A percentile compares a stretch with the other conserved stretches of the same genome.
Evolutionary conservation across 2,113 vertebrate species (phyloP).

Genomic region (Bos taurus): DNA sequence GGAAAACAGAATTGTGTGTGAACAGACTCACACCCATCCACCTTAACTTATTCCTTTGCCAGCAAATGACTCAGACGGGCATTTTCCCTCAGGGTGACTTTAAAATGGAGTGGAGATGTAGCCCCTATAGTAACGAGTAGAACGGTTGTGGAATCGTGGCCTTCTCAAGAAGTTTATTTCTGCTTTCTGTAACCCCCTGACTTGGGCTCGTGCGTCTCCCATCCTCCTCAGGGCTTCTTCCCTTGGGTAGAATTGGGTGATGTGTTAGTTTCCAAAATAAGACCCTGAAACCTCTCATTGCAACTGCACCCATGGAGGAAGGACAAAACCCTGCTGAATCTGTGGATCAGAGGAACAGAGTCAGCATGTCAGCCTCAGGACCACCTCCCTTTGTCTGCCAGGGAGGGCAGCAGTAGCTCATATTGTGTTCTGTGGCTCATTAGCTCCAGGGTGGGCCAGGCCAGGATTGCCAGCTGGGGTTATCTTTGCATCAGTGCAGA

Average conservation of each 20-base stretch:
- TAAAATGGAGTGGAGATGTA: background rate
- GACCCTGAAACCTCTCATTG: background rate
- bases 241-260: background rate
- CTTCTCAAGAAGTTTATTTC: background rate
- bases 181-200: background rate
- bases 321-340: background rate
- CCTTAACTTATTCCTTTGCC: background rate
- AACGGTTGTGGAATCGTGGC: background rate
- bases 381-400: background rate
- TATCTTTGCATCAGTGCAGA: background rate
- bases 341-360: background rate
- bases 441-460: background rate
- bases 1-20: background rate
- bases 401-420: background rate
- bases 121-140: background rate
- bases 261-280: background rate
- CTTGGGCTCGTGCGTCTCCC: background rate
- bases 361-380: background rate
- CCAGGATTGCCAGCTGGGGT: background rate
- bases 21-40: background rate
- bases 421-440: background rate
- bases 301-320: accelerated
- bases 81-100: background rate
- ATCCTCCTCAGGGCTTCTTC: background rate
- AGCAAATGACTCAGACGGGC: background rate